A percentile compares a stretch with the other conserved stretches of the same genome.
phyloP scores from a whole-genome alignment of 2,888 invertebrate genomes.

The Charanyca ferruginea region DNA sequence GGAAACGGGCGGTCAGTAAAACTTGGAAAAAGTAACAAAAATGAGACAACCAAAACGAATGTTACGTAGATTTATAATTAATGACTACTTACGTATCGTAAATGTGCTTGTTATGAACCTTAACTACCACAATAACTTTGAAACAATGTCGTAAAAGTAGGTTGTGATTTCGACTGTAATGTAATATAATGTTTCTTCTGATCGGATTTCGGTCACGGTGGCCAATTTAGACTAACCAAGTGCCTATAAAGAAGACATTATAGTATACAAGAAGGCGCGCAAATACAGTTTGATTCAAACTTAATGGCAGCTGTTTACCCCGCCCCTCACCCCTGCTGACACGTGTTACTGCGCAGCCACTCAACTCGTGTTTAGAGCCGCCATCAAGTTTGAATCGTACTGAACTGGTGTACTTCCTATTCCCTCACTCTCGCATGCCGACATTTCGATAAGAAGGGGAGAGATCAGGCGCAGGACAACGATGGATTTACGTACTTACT shows the following conservation, averaged over 20 bases:
- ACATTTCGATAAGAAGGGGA: too few relatives aligned
- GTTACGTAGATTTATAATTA: not conserved
- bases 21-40: not conserved
- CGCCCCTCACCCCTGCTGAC: too few relatives aligned
- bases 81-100: not conserved
- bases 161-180: not conserved
- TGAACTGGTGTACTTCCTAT: too few relatives aligned
- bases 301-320: too few relatives aligned
- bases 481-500: too few relatives aligned
- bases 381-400: too few relatives aligned
- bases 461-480: too few relatives aligned
- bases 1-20: not conserved
- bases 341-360: too few relatives aligned
- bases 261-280: too few relatives aligned
- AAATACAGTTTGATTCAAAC: too few relatives aligned
- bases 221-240: not conserved
- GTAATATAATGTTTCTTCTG: not conserved
- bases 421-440: too few relatives aligned
- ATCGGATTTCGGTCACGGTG: not conserved
- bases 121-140: not conserved
- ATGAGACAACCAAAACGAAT: not conserved
- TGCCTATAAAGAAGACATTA: not conserved
- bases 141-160: not conserved
- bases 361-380: too few relatives aligned
- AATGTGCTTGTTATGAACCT: conserved; percentile 10